Percentiles rank a stretch among this genome's conserved stretches.
Conservation (phyloP, 2,113 vertebrate species). For the Donacobius atricapilla region DNA sequence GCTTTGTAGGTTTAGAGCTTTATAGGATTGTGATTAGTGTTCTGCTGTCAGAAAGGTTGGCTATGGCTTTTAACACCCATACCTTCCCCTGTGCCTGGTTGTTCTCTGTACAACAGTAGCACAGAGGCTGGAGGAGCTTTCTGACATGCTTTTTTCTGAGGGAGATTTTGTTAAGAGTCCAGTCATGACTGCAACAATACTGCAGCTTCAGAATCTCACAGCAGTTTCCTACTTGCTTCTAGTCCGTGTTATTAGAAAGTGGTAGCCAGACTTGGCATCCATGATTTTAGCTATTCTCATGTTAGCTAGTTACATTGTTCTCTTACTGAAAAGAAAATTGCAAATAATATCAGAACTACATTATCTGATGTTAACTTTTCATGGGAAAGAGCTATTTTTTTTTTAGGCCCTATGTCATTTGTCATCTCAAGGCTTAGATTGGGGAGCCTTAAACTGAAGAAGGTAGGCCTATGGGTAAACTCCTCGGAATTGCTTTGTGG, state of each 20-base stretch:
- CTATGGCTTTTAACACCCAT: neutral
- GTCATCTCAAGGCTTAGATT: slow-evolving; percentile 68
- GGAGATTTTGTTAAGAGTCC: neutral
- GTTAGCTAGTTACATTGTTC: slow-evolving; percentile 20
- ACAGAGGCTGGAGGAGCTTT: neutral
- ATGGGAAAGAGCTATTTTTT: slow-evolving; percentile 67
- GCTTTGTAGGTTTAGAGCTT: neutral
- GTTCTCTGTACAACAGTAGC: neutral
- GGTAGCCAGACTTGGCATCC: neutral
- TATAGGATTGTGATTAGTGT: neutral
- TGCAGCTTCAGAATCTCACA: neutral
- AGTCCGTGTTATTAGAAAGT: neutral
- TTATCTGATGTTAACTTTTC: slow-evolving; percentile 64
- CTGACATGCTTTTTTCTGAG: neutral
- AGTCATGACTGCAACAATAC: neutral
- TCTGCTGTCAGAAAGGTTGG: neutral
- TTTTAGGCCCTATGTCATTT: slow-evolving; percentile 64
- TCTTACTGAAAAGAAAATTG: slow-evolving; percentile 48
- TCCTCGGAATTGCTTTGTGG: slow-evolving; percentile 44
- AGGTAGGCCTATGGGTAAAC: slow-evolving; percentile 63
- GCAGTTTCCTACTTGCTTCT: neutral
- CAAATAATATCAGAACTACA: slow-evolving; percentile 35
- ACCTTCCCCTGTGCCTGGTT: neutral
- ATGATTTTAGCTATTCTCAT: slow-evolving; percentile 3
- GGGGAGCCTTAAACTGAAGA: slow-evolving; percentile 61